phyloP scores from a whole-genome alignment of 1,140 invertebrate species.

The Euura lappo region DNA sequence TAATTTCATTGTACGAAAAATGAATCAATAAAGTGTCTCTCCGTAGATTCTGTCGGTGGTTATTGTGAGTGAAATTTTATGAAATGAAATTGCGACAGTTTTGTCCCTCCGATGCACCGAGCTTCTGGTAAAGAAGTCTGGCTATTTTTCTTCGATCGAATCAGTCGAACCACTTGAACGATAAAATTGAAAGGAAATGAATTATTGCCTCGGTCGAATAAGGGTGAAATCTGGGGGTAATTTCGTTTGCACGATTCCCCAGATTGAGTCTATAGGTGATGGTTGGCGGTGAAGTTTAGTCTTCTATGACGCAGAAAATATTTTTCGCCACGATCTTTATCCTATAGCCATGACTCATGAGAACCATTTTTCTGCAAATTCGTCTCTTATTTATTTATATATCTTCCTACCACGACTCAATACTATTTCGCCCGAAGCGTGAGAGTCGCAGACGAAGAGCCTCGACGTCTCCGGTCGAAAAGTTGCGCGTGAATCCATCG shows the following conservation, averaged over 20 bases:
- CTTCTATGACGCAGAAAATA: background rate
- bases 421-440: background rate
- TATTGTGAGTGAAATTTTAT: background rate
- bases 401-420: background rate
- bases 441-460: background rate
- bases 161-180: background rate
- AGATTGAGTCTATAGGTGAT: background rate
- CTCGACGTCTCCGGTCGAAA: constrained; percentile 9
- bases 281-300: background rate
- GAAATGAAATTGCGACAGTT: background rate
- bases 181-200: constrained; percentile 2
- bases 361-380: no score
- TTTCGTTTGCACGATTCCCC: background rate
- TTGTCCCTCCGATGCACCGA: background rate
- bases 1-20: no score
- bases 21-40: no score
- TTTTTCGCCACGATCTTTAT: background rate
- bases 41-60: background rate
- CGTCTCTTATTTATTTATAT: no score
- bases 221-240: background rate
- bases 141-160: background rate
- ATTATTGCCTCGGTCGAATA: background rate
- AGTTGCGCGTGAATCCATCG: constrained; percentile 48
- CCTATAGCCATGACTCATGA: no score
- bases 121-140: background rate